Conservation (phyloP, 2,797 vertebrate genomes). For the Vultur gryphus region DNA sequence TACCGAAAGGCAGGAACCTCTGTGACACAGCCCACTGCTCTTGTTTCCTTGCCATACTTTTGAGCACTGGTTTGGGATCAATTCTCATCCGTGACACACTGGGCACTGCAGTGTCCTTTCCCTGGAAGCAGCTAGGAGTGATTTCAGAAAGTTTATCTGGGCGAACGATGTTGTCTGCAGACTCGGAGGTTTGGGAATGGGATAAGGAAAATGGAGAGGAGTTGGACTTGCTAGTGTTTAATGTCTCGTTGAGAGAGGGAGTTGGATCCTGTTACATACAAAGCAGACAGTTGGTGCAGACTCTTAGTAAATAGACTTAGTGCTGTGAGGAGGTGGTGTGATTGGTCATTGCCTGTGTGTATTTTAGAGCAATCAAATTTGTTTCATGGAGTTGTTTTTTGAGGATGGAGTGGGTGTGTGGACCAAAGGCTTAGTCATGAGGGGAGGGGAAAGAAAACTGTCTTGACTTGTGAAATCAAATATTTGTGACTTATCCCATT, state of each 20-base stretch:
- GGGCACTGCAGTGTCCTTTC: background rate
- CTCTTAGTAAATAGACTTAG: conserved; percentile 30
- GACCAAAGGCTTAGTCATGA: conserved; percentile 38
- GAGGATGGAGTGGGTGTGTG: conserved; percentile 32
- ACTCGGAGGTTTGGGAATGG: background rate
- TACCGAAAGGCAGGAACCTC: background rate
- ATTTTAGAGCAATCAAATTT: conserved; percentile 36
- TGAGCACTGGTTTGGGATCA: background rate
- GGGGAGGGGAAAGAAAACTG: conserved; percentile 22
- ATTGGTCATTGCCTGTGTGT: conserved; percentile 36
- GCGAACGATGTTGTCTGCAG: background rate
- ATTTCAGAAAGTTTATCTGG: background rate
- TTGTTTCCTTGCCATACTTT: background rate
- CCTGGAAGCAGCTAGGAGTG: background rate
- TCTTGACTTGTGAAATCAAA: conserved; percentile 31
- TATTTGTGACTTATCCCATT: conserved; percentile 10
- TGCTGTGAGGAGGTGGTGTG: conserved; percentile 23
- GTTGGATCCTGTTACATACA: background rate
- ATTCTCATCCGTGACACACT: background rate
- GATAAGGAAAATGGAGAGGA: background rate
- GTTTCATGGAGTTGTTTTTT: conserved; percentile 10
- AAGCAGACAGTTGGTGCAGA: conserved; percentile 16
- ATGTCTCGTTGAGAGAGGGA: background rate
- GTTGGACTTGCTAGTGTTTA: background rate
- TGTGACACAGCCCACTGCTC: background rate